Base-by-base conservation (phyloP, 23 tunicate species). In the Aplidium turbinatum region DNA sequence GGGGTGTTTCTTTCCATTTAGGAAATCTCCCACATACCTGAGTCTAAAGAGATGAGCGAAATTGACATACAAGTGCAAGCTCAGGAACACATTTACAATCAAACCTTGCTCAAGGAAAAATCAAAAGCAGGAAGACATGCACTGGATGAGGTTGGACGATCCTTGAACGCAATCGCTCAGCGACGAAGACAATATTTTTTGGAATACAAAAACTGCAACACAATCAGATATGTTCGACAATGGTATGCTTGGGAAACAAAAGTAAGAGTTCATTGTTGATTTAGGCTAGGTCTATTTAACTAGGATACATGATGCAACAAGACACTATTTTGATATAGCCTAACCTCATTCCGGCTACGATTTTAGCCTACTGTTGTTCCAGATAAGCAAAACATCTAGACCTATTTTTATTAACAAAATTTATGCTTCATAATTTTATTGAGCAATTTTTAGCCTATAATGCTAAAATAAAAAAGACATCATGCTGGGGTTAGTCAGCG, bases 171-270 rank as follows among this genome's bases (percentile, higher is more conserved):
- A 0, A 88, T 88, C 9, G 80, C 96, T 27, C 96, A 88, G 48
- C 75, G 96, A 3, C 58, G 96, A 47, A 73, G 96, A 60, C 96
- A 88, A 35, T 88, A 88, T 35, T 88, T 88, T 38, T 46, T 88
- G 47, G 96, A 88, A 3, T 88, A 88, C 68, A 88, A 82, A 60
- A 68, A 38, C 33, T 88, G 96, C 57, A 69, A 88, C 74, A 81
- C 64, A 4, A 81, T 88, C 30, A 67, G 87, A 1, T 67, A 57
- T 38, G 85, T 88, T 23, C 72, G 96, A 0, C 87, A 81, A 36
- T 88, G 96, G 96, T 84, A 75, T 45, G 79, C 87, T 4, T 88
- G 96, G 96, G 96, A 88, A 70, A 70, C 78, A 24, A 88, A 88
- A 80, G 96, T 88, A 82, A 0, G 21, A 5, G 18, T n/a, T n/a